These are phyloP conservation scores for Rhinella marina DNA, from an alignment of 2,797 vertebrate genomes.

Conservation along the genomic window DNA sequence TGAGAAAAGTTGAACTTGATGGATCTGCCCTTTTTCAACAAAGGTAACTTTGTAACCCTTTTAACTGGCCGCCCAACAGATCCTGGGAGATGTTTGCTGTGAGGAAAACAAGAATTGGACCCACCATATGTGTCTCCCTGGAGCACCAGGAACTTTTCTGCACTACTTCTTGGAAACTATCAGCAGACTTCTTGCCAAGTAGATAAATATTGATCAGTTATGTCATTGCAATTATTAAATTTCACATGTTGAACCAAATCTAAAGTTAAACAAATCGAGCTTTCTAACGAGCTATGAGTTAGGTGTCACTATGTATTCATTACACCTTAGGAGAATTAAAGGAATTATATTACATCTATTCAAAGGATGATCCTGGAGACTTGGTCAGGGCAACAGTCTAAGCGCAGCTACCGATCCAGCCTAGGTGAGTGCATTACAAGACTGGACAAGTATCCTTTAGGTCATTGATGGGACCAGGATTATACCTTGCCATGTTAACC, in stretches of 20 bases:
- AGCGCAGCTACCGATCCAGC: background rate
- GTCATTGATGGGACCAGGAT: background rate
- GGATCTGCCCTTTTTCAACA: no score
- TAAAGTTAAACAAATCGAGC: background rate
- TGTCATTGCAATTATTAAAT: background rate
- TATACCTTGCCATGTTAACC: background rate
- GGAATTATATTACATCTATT: background rate
- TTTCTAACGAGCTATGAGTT: background rate
- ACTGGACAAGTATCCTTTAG: background rate
- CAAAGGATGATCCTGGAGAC: background rate
- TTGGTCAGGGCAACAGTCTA: background rate
- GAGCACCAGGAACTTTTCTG: constrained; percentile 12
- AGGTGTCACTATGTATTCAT: background rate
- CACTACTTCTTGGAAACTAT: background rate
- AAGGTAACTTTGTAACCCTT: background rate
- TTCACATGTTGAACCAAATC: background rate
- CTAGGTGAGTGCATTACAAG: background rate
- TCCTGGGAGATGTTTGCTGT: background rate
- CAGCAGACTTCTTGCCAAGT: background rate
- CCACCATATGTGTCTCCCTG: constrained; percentile 13
- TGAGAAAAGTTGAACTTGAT: no score
- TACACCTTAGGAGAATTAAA: background rate
- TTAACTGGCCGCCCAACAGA: background rate
- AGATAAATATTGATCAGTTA: background rate
- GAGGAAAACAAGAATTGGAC: background rate